Evolutionary conservation across 2,888 invertebrate genomes (phyloP).

Genomic region (Calliphora vomitoria): DNA sequence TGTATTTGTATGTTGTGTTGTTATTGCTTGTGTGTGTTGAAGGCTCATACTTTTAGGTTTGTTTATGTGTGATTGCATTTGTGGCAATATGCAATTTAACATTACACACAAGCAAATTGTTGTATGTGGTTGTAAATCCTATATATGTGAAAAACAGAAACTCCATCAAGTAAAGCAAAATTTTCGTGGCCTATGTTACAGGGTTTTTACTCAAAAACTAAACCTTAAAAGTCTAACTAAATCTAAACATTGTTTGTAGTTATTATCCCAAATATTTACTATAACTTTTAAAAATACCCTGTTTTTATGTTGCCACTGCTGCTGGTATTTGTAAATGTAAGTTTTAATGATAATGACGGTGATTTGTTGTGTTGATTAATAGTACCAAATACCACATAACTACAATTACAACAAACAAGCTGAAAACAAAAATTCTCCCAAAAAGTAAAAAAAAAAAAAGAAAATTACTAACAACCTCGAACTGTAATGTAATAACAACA

Average conservation of each 20-base stretch:
- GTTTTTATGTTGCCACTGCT: constrained; percentile 36
- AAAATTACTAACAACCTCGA: constrained; percentile 38
- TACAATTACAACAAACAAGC: constrained; percentile 4
- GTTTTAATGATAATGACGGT: constrained; percentile 71
- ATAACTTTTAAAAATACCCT: not conserved
- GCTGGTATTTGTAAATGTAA: constrained; percentile 62
- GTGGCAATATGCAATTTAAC: too few relatives aligned
- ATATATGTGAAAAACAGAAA: not conserved
- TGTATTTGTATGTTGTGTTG: too few relatives aligned
- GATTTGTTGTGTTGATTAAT: constrained; percentile 74
- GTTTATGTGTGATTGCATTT: too few relatives aligned
- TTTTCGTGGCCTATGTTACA: not conserved
- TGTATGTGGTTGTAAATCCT: not conserved
- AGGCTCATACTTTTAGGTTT: too few relatives aligned
- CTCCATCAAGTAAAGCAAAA: not conserved
- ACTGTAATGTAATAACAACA: constrained; percentile 43
- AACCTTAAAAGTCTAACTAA: too few relatives aligned
- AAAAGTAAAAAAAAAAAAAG: not conserved
- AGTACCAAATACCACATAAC: constrained; percentile 54
- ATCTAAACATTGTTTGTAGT: too few relatives aligned
- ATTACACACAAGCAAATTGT: not conserved
- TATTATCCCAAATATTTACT: too few relatives aligned
- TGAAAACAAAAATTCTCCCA: not conserved
- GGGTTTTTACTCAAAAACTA: not conserved
- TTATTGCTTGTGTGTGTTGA: too few relatives aligned